Conservation (phyloP, 2,113 vertebrate genomes). For the Pipa parva region DNA sequence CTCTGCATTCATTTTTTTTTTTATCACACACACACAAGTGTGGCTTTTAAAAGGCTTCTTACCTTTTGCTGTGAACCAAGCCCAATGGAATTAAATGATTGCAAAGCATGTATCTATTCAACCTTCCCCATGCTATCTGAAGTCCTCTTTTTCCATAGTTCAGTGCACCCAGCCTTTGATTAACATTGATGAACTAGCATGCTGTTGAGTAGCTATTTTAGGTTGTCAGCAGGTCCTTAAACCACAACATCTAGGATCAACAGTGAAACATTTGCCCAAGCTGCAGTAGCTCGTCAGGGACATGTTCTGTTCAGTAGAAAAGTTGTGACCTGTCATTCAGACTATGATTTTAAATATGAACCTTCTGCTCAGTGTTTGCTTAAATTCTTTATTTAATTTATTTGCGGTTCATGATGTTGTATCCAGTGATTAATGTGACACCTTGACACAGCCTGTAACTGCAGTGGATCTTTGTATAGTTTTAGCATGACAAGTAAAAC, state of each 20-base stretch:
- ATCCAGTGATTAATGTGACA: no score
- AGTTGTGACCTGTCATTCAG: conserved; percentile 3
- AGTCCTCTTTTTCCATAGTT: neutral
- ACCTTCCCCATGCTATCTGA: neutral
- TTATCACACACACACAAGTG: conserved; percentile 32
- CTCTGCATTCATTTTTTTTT: conserved; percentile 42
- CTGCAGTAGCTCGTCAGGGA: neutral
- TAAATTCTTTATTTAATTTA: no score
- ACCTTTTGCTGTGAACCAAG: conserved; percentile 11
- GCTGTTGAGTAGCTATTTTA: conserved; percentile 15
- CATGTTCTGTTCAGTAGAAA: conserved; percentile 26
- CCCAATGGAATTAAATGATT: neutral
- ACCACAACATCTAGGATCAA: conserved; percentile 33
- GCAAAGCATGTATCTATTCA: neutral
- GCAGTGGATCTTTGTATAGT: no score
- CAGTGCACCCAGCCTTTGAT: conserved; percentile 39
- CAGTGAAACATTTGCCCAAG: neutral
- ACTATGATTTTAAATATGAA: neutral
- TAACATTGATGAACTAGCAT: conserved; percentile 10
- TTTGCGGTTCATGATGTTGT: no score
- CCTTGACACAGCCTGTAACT: no score
- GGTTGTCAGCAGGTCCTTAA: conserved; percentile 15
- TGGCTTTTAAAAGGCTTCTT: conserved; percentile 19
- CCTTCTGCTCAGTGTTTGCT: no score
- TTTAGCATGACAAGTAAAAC: no score